phyloP scores from a whole-genome alignment of 2,113 vertebrate genomes.

The Scomber scombrus region DNA sequence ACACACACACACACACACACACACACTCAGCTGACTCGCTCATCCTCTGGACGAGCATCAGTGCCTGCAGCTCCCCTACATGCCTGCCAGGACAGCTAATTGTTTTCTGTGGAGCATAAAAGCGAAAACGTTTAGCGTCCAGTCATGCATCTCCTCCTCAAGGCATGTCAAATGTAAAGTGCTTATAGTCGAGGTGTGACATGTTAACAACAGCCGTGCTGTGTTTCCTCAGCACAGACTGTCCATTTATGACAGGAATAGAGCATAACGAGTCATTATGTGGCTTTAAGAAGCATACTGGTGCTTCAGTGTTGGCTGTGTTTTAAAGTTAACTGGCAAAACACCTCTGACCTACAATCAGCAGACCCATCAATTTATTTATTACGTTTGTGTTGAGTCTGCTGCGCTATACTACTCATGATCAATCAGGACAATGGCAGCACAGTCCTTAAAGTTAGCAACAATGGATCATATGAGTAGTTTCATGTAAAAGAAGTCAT shows the following conservation, averaged over 20 bases:
- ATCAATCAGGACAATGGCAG: neutral
- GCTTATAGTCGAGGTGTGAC: slow-evolving; percentile 18
- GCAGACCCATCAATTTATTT: neutral
- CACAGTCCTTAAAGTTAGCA: neutral
- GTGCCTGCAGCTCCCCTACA: neutral
- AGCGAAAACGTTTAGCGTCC: slow-evolving; percentile 15
- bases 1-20: slow-evolving; percentile 7
- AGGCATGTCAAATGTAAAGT: slow-evolving; percentile 31
- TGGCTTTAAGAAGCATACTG: neutral
- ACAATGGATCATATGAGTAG: neutral
- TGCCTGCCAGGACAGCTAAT: slow-evolving; percentile 4
- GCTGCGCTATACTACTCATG: too few species aligned
- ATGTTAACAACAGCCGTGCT: slow-evolving; percentile 13
- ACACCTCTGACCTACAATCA: neutral
- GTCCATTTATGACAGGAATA: slow-evolving; percentile 22
- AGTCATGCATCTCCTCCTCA: slow-evolving; percentile 33
- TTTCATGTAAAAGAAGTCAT: neutral
- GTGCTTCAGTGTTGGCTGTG: neutral
- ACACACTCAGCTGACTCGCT: slow-evolving; percentile 65
- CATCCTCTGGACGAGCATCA: slow-evolving; percentile 25
- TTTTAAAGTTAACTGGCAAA: neutral
- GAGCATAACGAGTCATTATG: slow-evolving; percentile 12
- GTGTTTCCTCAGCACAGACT: slow-evolving; percentile 29
- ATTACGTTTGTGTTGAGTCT: neutral
- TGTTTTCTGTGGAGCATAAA: slow-evolving; percentile 22